Base-by-base conservation (phyloP, 1,140 invertebrate species). In the Hermatobates lingyangjiaoensis region DNA sequence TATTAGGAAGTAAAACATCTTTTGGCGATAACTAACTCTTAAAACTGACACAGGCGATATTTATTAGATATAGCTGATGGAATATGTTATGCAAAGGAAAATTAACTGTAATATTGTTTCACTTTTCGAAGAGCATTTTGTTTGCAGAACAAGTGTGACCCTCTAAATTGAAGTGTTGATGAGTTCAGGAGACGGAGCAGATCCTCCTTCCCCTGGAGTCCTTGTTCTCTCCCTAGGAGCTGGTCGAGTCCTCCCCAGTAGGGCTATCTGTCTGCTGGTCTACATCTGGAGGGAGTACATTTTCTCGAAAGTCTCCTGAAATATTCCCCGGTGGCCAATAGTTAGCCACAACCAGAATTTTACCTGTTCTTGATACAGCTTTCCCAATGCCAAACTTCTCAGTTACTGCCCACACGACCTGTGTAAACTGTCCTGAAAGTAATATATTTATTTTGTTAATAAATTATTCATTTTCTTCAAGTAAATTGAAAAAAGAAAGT, bases 371-470 rank as follows among this genome's bases (percentile, higher is more conserved):
- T 21, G 75, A 80, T 45, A 77, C 72, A 0, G 84, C 83, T 62
- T 83, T 83, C 14, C 85, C 86, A 2, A 91, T 74, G 1, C 88
- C 88, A 59, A 90, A 77, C 59, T 80, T 73, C 39, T 74, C 74
- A 10, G 79, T 83, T 2, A 68, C 74, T 27, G 76, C 75, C 88
- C 88, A 93, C 14, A 92, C 80, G 61, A 93, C 70, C 68, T 92
- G 87, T 0, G 87, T 88, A 64, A 91, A 92, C 62, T 91, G 84
- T 58, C 84, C 85, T 85, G 63, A 42, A 53, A 50, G 30, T 34
- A 34, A 34, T n/a, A n/a, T n/a, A n/a, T n/a, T n/a, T n/a, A n/a
- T n/a, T n/a, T n/a, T n/a, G n/a, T n/a, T n/a, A n/a, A n/a, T n/a
- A n/a, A n/a, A n/a, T n/a, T n/a, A n/a, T n/a, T n/a, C n/a, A n/a